These are phyloP conservation scores for Athalia cordata DNA, from an alignment of 2,888 invertebrate genomes.

Conservation along the genomic window DNA sequence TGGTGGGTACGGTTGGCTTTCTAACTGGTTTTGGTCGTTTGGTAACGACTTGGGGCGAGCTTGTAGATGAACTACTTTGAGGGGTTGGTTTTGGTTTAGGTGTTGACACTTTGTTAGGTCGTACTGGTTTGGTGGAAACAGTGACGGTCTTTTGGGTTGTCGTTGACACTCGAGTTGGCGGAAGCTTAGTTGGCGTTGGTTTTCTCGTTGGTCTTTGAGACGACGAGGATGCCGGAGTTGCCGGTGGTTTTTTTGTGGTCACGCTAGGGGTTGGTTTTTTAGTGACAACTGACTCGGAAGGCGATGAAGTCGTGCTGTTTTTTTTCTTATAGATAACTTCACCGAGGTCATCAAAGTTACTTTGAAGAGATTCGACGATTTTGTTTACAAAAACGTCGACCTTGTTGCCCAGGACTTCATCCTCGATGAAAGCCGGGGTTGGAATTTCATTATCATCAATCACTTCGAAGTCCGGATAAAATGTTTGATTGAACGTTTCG, in stretches of 20 bases:
- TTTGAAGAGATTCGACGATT: constrained; percentile 88
- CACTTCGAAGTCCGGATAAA: constrained; percentile 66
- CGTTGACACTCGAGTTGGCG: constrained; percentile 65
- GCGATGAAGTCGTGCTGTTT: constrained; percentile 63
- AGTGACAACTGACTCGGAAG: constrained; percentile 65
- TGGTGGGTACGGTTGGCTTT: constrained; percentile 66
- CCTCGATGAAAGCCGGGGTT: constrained; percentile 86
- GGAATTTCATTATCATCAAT: constrained; percentile 81
- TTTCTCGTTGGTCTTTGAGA: constrained; percentile 19
- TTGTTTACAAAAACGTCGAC: constrained; percentile 89
- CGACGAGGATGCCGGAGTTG: constrained; percentile 17
- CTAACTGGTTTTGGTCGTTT: constrained; percentile 71
- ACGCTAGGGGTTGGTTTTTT: constrained; percentile 63
- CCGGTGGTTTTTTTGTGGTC: constrained; percentile 53
- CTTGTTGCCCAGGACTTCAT: constrained; percentile 85
- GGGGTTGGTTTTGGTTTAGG: constrained; percentile 70
- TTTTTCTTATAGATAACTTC: constrained; percentile 82
- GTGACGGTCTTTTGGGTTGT: constrained; percentile 46
- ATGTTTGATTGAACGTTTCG: constrained; percentile 74
- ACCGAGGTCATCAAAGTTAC: constrained; percentile 87
- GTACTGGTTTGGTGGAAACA: constrained; percentile 33
- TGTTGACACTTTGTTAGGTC: constrained; percentile 61
- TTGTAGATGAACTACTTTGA: constrained; percentile 63
- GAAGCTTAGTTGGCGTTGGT: constrained; percentile 62
- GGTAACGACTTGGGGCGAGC: constrained; percentile 59